phyloP scores from a whole-genome alignment of 2,888 invertebrate genomes.

The Tenthredo scrophulariae region DNA sequence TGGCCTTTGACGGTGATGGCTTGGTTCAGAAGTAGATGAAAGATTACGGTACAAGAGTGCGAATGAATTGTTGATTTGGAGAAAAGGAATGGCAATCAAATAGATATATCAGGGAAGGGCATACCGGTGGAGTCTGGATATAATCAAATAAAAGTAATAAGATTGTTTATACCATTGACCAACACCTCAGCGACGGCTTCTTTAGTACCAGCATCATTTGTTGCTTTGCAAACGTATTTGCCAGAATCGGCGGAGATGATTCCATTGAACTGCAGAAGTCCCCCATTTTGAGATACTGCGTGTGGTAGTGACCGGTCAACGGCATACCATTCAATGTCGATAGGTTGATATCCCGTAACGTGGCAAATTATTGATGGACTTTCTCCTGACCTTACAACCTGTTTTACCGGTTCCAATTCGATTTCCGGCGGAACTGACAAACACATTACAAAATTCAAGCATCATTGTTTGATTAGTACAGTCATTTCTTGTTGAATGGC shows the following conservation, averaged over 20 bases:
- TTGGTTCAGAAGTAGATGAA: not conserved
- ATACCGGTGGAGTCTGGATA: not conserved
- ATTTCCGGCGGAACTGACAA: slow-evolving; percentile 84
- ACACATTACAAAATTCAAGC: slow-evolving; percentile 35
- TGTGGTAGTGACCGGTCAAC: slow-evolving; percentile 82
- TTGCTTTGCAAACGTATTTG: slow-evolving; percentile 88
- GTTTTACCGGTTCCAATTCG: slow-evolving; percentile 84
- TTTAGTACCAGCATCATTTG: slow-evolving; percentile 86
- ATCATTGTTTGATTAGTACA: not conserved
- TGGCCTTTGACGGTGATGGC: not conserved
- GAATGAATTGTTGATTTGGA: not conserved
- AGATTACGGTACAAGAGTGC: not conserved
- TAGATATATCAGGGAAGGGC: not conserved
- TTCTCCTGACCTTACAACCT: slow-evolving; percentile 88
- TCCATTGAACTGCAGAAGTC: slow-evolving; percentile 84
- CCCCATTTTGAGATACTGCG: slow-evolving; percentile 83
- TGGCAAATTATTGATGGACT: slow-evolving; percentile 87
- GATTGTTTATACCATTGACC: slow-evolving; percentile 83
- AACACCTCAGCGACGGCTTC: slow-evolving; percentile 91
- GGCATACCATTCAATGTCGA: slow-evolving; percentile 86
- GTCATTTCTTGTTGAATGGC: not conserved
- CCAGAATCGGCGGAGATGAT: slow-evolving; percentile 90
- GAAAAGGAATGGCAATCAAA: not conserved
- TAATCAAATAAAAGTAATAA: not conserved
- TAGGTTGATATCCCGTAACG: slow-evolving; percentile 87